Evolutionary conservation across 2,888 invertebrate genomes (phyloP), one percentile per base, ranked within the genome.

Genomic region (Mesorhabditis belari): DNA sequence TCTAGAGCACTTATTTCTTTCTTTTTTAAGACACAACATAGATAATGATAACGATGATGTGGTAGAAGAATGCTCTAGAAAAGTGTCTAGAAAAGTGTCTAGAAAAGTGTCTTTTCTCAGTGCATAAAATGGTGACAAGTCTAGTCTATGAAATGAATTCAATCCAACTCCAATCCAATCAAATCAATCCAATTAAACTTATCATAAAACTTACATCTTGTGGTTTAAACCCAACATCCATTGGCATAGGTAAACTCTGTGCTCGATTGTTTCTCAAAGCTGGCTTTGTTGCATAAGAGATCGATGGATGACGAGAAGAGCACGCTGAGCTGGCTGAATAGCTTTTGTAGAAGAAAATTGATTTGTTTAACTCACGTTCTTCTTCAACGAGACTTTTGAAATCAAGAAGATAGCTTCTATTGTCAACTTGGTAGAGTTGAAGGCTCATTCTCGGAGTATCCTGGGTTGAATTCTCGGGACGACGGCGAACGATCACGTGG

Each of bases 351-450:
- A 17, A 17, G 35, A n/a, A 12, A 27, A 17, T 35, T 35, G 35
- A 35, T 17, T 6, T 35, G 9, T 50, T 17, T 25, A 9, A 19
- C 27, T 54, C 17, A 58, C 64, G 60, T n/a, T 71, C 69, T 64
- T 80, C 82, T 61, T 82, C 83, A 35, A 70, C 65, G 54, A 87
- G 81, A 59, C 92, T 93, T 83, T 96, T 95, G 82, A 96, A 96
- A 84, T 96, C 96, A 51, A 96, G 85, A 53, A 96, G 85, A 83
- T 92, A 96, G 71, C 92, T 94, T 83, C 95, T 93, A 82, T 92
- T 91, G 84, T 98, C 98, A 35, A 35, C 44, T n/a, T 35, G 12
- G 44, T 35, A 35, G n/a, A 35, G 44, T 35, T 35, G 44, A 9
- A 35, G 44, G 44, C 44, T 35, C 44, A 35, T 35, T 84, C 95